phyloP scores from a whole-genome alignment of 2,113 vertebrate species.

The Morone chrysops region DNA sequence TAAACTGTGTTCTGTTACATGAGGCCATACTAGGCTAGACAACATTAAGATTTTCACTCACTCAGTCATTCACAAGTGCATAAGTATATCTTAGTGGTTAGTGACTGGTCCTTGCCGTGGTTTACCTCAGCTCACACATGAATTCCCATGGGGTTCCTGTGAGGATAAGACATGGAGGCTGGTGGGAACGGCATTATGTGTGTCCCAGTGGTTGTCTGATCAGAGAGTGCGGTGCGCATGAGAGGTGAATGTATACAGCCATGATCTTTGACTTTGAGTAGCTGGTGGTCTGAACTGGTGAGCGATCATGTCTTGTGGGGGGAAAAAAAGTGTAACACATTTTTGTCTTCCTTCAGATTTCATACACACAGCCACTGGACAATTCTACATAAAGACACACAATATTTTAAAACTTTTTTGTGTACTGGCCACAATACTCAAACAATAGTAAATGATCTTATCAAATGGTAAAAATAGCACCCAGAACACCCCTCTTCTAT shows the following conservation, averaged over 20 bases:
- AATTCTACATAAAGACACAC: neutral
- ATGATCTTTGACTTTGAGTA: conserved; percentile 76
- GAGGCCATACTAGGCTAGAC: conserved; percentile 49
- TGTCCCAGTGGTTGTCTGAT: conserved; percentile 63
- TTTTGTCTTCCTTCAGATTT: neutral
- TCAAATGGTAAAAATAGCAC: neutral
- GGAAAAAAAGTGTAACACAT: conserved; percentile 43
- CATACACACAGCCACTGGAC: neutral
- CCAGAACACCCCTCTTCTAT: neutral
- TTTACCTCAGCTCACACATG: conserved; percentile 78
- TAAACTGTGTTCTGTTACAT: conserved; percentile 62
- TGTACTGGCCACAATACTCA: neutral
- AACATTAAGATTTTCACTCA: conserved; percentile 70
- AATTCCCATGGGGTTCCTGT: conserved; percentile 56
- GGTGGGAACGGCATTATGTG: conserved; percentile 67
- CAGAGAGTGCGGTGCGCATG: conserved; percentile 59
- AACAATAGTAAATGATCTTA: neutral
- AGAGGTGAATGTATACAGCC: conserved; percentile 80
- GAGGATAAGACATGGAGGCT: conserved; percentile 59
- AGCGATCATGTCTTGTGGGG: conserved; percentile 69
- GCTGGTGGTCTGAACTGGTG: conserved; percentile 70
- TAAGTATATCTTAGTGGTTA: conserved; percentile 61
- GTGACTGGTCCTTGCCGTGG: conserved; percentile 64
- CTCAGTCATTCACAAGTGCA: conserved; percentile 73
- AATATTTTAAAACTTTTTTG: neutral